These are phyloP conservation scores for Helicoverpa armigera DNA, from an alignment of 1,140 invertebrate genomes.

Conservation along the genomic window DNA sequence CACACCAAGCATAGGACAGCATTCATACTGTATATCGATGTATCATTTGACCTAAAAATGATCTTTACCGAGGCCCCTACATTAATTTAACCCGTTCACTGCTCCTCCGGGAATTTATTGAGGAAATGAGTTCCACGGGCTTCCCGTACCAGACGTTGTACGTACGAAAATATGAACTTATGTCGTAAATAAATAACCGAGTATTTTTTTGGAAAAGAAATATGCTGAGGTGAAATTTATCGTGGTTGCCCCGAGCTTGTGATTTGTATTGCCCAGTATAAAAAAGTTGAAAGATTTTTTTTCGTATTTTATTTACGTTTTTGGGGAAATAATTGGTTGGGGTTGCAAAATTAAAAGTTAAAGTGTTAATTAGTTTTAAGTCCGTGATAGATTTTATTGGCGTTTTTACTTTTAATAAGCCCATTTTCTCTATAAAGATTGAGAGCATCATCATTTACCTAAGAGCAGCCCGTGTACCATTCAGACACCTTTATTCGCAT, in stretches of 20 bases:
- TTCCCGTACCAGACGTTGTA: slow-evolving; percentile 37
- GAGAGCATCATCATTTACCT: background rate
- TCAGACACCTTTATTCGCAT: background rate
- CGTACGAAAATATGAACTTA: slow-evolving; percentile 47
- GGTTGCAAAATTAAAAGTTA: background rate
- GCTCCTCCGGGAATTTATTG: slow-evolving; percentile 49
- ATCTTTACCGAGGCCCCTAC: slow-evolving; percentile 35
- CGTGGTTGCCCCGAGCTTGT: slow-evolving; percentile 13
- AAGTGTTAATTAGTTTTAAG: background rate
- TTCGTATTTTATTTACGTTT: slow-evolving; percentile 20
- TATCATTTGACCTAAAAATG: slow-evolving; percentile 45
- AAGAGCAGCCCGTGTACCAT: too few relatives aligned
- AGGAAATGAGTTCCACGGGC: slow-evolving; percentile 49
- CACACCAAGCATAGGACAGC: background rate
- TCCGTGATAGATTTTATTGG: background rate
- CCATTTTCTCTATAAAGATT: background rate
- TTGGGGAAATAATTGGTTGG: slow-evolving; percentile 16
- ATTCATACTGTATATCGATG: slow-evolving; percentile 10
- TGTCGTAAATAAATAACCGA: slow-evolving; percentile 38
- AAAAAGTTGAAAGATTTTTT: slow-evolving; percentile 27
- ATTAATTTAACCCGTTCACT: slow-evolving; percentile 50
- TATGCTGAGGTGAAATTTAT: slow-evolving; percentile 40
- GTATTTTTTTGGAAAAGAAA: slow-evolving; percentile 29
- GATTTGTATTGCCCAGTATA: slow-evolving; percentile 31
- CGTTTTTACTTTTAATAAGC: too few relatives aligned